These are phyloP conservation scores for Saiga tatarica DNA, from an alignment of 2,113 vertebrate species.

Conservation along the genomic window DNA sequence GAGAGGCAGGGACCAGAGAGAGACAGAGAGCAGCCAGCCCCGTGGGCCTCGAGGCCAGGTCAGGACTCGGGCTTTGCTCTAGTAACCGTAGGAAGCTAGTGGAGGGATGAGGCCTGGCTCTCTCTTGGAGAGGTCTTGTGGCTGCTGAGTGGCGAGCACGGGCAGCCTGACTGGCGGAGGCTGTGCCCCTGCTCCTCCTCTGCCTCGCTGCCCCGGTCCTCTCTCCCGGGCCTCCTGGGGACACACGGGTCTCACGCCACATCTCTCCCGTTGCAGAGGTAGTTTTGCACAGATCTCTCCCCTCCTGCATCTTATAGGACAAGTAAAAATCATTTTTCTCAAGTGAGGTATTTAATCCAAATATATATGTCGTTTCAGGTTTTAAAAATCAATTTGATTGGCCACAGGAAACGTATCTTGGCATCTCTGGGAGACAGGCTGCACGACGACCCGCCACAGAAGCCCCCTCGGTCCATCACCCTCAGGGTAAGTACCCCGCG, in stretches of 20 bases:
- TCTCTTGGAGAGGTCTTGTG: background rate
- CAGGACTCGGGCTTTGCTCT: background rate
- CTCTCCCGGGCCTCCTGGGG: fast-evolving
- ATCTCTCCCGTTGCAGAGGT: background rate
- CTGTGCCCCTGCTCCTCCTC: fast-evolving
- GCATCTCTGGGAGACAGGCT: constrained; percentile 96
- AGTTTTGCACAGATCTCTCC: background rate
- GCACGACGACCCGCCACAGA: constrained; percentile 96
- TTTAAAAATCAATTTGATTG: constrained; percentile 95
- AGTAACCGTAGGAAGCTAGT: background rate
- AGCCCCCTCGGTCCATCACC: constrained; percentile 95
- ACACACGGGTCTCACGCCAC: background rate
- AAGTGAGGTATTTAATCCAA: constrained; percentile 25
- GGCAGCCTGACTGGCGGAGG: background rate
- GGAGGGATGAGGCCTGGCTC: background rate
- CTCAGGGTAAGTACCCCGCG: constrained; percentile 87
- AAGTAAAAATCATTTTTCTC: background rate
- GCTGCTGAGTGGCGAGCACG: background rate
- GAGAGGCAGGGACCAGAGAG: background rate
- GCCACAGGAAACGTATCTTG: constrained; percentile 95
- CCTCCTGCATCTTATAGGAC: background rate
- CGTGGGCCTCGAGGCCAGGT: background rate
- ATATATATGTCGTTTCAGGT: constrained; percentile 84
- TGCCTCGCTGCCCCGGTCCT: fast-evolving
- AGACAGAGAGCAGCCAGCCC: background rate